Base-by-base conservation (phyloP, 2,113 vertebrate genomes). In the Megaceryle maxima region DNA sequence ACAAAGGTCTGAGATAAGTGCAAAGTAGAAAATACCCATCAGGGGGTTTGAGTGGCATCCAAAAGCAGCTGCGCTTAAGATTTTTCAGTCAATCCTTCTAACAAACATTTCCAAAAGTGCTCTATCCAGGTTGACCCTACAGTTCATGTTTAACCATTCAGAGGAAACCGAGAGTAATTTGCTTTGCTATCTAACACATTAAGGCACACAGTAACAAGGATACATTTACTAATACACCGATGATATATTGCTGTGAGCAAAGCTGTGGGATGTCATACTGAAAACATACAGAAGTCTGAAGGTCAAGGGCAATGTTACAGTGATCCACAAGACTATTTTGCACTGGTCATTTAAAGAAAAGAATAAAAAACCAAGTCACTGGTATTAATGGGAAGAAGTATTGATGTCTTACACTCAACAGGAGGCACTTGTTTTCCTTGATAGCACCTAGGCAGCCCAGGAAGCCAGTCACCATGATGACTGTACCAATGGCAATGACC, bases 351-450 rank as follows among this genome's bases (percentile, higher is more conserved):
- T 92, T 43, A 85, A 69, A 86, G 19, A 88, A 90, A 92, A 39
- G 43, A 66, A 26, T 29, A 73, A 62, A 22, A 88, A 90, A 68
- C 13, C 51, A 91, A 63, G 22, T 33, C 66, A 79, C 19, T 37
- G 9, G 37, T 88, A 18, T 78, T 68, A 84, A 39, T 48, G 66
- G 48, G 89, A 89, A 84, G 29, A 37, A 66, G 3, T 37, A 53
- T 3, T 53, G 18, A 62, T 80, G 29, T 98, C 99, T 99, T 98
- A 99, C 99, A 21, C 99, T 99, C 97, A 99, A 98, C 78, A 99
- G 99, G 98, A 99, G 99, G 99, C 99, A 99, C 99, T 99, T 99
- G 98, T 99, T 99, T 98, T 99, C 99, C 98, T 99, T 99, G 98
- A 99, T 99, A 98, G 99, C 99, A 91, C 99, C 99, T 83, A 99